Conservation (phyloP, 1,140 invertebrate species). For the Plutomurus gul region DNA sequence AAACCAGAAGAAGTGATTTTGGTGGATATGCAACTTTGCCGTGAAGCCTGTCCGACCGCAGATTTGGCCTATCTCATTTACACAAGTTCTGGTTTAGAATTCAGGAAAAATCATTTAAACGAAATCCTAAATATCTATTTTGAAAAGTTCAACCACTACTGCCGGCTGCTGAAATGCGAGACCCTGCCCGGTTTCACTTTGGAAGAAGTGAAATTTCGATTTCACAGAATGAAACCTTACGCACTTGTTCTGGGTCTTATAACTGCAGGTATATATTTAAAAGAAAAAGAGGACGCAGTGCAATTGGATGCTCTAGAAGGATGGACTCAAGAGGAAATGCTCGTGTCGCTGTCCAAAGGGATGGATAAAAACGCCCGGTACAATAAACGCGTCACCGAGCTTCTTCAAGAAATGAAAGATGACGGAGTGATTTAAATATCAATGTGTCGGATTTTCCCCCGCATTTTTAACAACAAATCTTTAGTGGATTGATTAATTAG, state of each 20-base stretch:
- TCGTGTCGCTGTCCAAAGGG: background rate
- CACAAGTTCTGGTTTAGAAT: conserved; percentile 7
- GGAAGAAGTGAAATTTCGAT: conserved; percentile 39
- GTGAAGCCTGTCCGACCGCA: conserved; percentile 7
- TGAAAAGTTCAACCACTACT: conserved; percentile 36
- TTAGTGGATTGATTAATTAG: too few species aligned
- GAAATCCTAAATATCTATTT: conserved; percentile 34
- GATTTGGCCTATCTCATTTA: conserved; percentile 43
- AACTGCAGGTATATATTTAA: conserved; percentile 30
- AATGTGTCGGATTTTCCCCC: too few species aligned
- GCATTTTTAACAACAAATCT: too few species aligned
- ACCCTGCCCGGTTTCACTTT: conserved; percentile 32
- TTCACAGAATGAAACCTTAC: conserved; percentile 27
- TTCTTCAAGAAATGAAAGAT: background rate
- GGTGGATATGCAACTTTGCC: conserved; percentile 43
- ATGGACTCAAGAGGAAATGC: background rate
- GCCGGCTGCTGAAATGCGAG: background rate
- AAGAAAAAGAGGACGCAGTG: background rate
- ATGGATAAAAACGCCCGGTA: background rate
- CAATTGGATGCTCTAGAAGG: background rate
- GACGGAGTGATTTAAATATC: background rate
- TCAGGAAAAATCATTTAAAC: conserved; percentile 28
- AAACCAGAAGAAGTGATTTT: conserved; percentile 11
- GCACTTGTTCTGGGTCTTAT: background rate
- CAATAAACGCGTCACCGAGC: background rate